phyloP scores from a whole-genome alignment of 2,888 invertebrate genomes.

The Platypus cylindrus region DNA sequence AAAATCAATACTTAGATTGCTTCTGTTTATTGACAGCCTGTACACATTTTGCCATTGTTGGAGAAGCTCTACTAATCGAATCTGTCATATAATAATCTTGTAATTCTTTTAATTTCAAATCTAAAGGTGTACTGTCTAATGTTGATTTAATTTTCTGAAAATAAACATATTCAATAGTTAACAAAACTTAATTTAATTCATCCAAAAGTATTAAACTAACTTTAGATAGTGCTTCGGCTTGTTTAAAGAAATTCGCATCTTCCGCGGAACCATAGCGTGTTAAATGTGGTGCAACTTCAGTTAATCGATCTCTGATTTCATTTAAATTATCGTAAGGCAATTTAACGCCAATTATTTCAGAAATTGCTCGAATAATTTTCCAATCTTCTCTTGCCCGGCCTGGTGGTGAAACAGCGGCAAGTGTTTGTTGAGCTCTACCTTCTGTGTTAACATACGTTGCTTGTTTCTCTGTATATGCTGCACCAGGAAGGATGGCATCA shows the following conservation, averaged over 20 bases:
- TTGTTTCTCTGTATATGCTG: slow-evolving; percentile 97
- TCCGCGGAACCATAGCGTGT: slow-evolving; percentile 74
- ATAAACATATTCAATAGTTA: not conserved
- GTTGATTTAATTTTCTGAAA: slow-evolving; percentile 29
- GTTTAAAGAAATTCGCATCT: slow-evolving; percentile 69
- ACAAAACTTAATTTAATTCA: not conserved
- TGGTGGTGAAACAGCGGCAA: slow-evolving; percentile 78
- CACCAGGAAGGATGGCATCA: slow-evolving; percentile 87
- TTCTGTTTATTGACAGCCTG: slow-evolving; percentile 74
- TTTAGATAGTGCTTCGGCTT: slow-evolving; percentile 62
- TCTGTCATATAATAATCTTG: slow-evolving; percentile 94
- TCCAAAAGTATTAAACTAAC: slow-evolving; percentile 34
- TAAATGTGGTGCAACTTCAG: slow-evolving; percentile 80
- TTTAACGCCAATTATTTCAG: slow-evolving; percentile 62
- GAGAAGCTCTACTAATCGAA: slow-evolving; percentile 87
- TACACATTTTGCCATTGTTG: slow-evolving; percentile 97
- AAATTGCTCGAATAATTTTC: slow-evolving; percentile 94
- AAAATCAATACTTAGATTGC: slow-evolving; percentile 28
- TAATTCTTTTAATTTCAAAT: slow-evolving; percentile 62
- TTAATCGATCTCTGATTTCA: slow-evolving; percentile 69
- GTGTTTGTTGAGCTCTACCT: slow-evolving; percentile 87
- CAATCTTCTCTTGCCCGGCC: slow-evolving; percentile 93
- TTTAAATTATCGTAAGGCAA: slow-evolving; percentile 75
- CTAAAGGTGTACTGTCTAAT: slow-evolving; percentile 40
- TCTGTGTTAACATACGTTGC: slow-evolving; percentile 97